These are phyloP conservation scores for Pterobdella sp. DNA, from an alignment of 2,888 invertebrate species.

Conservation along the genomic window DNA sequence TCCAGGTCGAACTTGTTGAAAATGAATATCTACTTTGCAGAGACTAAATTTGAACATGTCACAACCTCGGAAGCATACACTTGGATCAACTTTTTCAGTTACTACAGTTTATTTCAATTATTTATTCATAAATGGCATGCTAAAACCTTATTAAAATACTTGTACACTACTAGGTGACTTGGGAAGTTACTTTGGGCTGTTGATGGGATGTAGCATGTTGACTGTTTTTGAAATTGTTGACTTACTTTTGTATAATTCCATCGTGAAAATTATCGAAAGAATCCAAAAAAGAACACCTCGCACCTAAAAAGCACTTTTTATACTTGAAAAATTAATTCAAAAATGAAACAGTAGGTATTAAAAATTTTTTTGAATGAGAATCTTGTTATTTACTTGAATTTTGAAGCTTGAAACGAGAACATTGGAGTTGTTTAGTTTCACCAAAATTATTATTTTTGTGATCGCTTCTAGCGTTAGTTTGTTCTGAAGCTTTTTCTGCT, in stretches of 20 bases:
- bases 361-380: too few relatives aligned
- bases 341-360: too few relatives aligned
- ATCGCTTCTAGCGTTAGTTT: not conserved
- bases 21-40: slow-evolving; percentile 34
- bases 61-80: slow-evolving; percentile 28
- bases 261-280: slow-evolving; percentile 31
- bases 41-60: slow-evolving; percentile 33
- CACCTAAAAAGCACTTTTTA: too few relatives aligned
- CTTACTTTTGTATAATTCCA: slow-evolving; percentile 31
- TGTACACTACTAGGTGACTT: slow-evolving; percentile 32
- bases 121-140: not conserved
- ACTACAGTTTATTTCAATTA: slow-evolving; percentile 17
- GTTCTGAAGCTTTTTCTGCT: not conserved
- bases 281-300: too few relatives aligned
- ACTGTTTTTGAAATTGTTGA: slow-evolving; percentile 33
- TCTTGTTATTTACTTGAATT: too few relatives aligned
- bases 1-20: slow-evolving; percentile 34
- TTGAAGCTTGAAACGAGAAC: too few relatives aligned
- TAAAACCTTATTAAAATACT: too few relatives aligned
- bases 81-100: slow-evolving; percentile 35
- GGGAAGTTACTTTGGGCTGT: slow-evolving; percentile 35
- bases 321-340: too few relatives aligned
- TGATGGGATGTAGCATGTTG: slow-evolving; percentile 34
- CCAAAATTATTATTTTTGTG: slow-evolving; percentile 19
- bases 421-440: slow-evolving; percentile 8